Evolutionary conservation across 2,888 invertebrate species (phyloP), one percentile per base, ranked within the genome.

Genomic region (Phrixothrix hirtus): DNA sequence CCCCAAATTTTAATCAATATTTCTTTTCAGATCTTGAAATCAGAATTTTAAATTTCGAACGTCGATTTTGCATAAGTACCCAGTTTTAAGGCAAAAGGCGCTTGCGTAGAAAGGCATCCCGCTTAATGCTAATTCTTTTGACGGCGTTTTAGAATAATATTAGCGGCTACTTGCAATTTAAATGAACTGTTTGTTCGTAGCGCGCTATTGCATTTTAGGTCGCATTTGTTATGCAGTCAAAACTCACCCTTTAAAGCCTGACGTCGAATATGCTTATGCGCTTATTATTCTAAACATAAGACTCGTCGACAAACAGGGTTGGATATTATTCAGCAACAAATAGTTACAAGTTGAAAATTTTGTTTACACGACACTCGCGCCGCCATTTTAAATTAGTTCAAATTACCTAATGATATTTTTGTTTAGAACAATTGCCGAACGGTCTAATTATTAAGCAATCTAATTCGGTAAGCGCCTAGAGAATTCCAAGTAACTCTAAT

Each of bases 401-500:
- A n/a, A n/a, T n/a, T n/a, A n/a, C n/a, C n/a, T n/a, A n/a, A n/a
- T n/a, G n/a, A n/a, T n/a, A n/a, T n/a, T n/a, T n/a, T n/a, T n/a
- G n/a, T n/a, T n/a, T n/a, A n/a, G n/a, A n/a, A n/a, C n/a, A n/a
- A n/a, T n/a, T n/a, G n/a, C n/a, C n/a, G n/a, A n/a, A n/a, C n/a
- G n/a, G n/a, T n/a, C n/a, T n/a, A n/a, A n/a, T n/a, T n/a, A n/a
- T n/a, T n/a, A n/a, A n/a, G n/a, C n/a, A n/a, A n/a, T n/a, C n/a
- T n/a, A n/a, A n/a, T n/a, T n/a, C n/a, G n/a, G n/a, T n/a, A n/a
- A n/a, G n/a, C n/a, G n/a, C n/a, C n/a, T n/a, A n/a, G n/a, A n/a
- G 47, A 30, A 47, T 39, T 47, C 47, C 64, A 54, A 65, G 66
- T 64, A 64, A 65, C 59, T 65, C 63, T 67, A 68, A 68, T 69